Conservation (phyloP, 53 echinoderm and acorn worm species). For the Paracentrotus lividus region DNA sequence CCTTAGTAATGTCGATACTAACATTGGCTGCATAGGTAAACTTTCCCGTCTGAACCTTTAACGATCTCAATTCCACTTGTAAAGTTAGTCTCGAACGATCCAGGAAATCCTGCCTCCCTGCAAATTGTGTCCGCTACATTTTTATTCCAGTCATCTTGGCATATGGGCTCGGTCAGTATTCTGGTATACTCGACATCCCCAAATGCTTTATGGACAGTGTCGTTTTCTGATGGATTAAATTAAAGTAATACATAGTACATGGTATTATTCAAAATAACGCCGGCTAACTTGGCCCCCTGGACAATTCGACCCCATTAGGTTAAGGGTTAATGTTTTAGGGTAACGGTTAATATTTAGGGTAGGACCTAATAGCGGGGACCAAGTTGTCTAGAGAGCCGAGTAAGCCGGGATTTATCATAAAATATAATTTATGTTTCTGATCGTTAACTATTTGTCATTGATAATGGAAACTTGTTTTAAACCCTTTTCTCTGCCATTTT, state of each 20-base stretch:
- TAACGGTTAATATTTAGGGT: no score
- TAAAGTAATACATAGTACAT: neutral
- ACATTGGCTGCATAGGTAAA: neutral
- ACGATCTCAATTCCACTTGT: neutral
- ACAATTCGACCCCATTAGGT: no score
- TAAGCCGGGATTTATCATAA: no score
- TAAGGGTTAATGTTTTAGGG: no score
- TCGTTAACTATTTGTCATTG: neutral
- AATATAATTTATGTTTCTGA: neutral
- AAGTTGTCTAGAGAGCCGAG: no score
- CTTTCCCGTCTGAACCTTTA: neutral
- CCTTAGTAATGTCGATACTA: no score
- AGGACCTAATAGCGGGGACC: no score
- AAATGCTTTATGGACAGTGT: neutral
- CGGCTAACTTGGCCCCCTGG: no score
- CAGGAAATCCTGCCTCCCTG: conserved; percentile 2
- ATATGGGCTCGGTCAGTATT: neutral
- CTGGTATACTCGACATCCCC: neutral
- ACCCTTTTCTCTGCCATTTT: no score
- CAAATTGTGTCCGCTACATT: neutral
- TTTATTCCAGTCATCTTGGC: neutral
- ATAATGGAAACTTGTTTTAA: no score
- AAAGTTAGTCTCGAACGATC: neutral
- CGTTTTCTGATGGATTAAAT: neutral
- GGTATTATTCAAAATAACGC: neutral